These are phyloP conservation scores for Drosophila flavopinicola DNA, from an alignment of 2,888 invertebrate genomes.

Conservation along the genomic window DNA sequence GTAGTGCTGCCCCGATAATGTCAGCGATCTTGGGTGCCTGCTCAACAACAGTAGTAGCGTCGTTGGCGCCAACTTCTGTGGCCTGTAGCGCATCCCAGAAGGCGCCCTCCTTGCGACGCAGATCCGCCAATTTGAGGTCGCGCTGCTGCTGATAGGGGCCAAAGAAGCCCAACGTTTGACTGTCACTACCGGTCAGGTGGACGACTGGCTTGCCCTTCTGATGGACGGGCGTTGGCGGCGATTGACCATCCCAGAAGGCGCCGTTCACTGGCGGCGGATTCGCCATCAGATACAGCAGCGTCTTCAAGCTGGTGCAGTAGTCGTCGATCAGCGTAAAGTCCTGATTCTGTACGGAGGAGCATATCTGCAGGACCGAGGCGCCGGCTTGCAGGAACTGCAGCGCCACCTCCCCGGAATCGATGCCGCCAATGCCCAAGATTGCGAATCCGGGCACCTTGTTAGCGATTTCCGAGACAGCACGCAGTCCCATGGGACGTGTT, in stretches of 20 bases:
- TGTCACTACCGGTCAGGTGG: constrained; percentile 87
- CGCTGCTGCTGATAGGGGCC: constrained; percentile 92
- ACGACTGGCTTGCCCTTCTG: constrained; percentile 96
- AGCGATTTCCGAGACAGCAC: constrained; percentile 95
- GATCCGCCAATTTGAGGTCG: constrained; percentile 86
- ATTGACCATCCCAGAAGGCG: constrained; percentile 95
- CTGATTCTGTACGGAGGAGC: constrained; percentile 99
- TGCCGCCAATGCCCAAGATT: constrained; percentile 97
- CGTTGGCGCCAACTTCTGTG: constrained; percentile 4
- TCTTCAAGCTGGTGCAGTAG: constrained; percentile 94
- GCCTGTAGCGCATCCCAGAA: constrained; percentile 84
- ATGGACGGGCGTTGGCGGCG: constrained; percentile 94
- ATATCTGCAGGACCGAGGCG: constrained; percentile 95
- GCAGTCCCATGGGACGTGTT: constrained; percentile 96
- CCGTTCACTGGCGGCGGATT: constrained; percentile 86
- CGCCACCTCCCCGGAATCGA: constrained; percentile 97
- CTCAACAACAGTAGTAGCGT: constrained; percentile 70
- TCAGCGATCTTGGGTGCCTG: constrained; percentile 87
- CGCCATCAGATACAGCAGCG: constrained; percentile 92
- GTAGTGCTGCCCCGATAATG: constrained; percentile 90
- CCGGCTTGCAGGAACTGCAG: constrained; percentile 98
- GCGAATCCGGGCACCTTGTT: constrained; percentile 94
- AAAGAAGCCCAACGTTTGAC: constrained; percentile 93
- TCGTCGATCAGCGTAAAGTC: constrained; percentile 98
- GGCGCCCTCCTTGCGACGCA: constrained; percentile 85